Percentiles rank a stretch among this genome's conserved stretches.
Evolutionary conservation across 2,797 vertebrate genomes (phyloP).

Genomic region (Paramormyrops hopkinsi): DNA sequence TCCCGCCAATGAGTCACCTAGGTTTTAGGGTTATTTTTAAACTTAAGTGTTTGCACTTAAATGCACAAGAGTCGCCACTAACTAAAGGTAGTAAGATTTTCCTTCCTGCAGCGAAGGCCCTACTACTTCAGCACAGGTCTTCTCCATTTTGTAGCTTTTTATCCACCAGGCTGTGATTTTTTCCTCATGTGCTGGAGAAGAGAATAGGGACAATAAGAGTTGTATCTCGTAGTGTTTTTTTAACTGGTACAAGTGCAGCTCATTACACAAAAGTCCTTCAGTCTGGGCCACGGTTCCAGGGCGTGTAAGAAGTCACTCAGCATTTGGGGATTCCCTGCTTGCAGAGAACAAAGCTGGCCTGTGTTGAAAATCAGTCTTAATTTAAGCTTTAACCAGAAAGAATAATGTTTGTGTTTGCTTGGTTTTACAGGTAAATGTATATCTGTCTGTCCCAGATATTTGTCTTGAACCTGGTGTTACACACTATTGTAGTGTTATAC

Average conservation of each 20-base stretch:
- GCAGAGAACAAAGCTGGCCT: not conserved
- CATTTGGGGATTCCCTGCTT: not conserved
- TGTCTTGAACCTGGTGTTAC: not conserved
- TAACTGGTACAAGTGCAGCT: not conserved
- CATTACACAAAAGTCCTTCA: not conserved
- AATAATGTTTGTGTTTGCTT: not conserved
- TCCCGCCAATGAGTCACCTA: not conserved
- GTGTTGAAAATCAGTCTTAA: not conserved
- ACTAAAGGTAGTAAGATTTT: not conserved
- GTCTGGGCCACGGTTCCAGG: not conserved
- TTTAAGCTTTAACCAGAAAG: not conserved
- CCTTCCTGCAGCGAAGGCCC: not conserved
- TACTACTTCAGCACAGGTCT: not conserved
- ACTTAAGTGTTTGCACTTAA: not conserved
- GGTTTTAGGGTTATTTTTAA: not conserved
- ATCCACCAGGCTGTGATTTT: not conserved
- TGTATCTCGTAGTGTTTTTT: not conserved
- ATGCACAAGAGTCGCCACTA: not conserved
- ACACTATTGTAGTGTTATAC: not conserved
- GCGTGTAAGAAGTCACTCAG: not conserved
- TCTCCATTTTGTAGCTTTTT: not conserved
- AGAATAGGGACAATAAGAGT: not conserved
- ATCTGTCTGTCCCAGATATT: not conserved
- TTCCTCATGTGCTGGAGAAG: not conserved
- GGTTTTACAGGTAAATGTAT: not conserved